A percentile compares a stretch with the other conserved stretches of the same genome.
phyloP scores from a whole-genome alignment of 2,888 invertebrate species.

The Sericinus montela region DNA sequence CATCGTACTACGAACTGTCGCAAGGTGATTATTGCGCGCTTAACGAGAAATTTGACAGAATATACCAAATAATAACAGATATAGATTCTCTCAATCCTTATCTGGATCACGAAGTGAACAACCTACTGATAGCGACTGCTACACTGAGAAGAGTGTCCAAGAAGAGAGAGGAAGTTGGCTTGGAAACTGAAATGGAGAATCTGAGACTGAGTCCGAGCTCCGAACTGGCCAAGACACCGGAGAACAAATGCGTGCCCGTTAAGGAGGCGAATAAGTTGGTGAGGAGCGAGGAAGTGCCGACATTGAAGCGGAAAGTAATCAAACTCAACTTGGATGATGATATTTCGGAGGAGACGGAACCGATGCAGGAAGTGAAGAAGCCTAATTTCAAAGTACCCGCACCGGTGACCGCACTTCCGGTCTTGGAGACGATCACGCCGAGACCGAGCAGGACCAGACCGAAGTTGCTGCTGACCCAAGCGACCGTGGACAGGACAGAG shows the following conservation, averaged over 20 bases:
- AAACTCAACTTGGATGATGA: slow-evolving; percentile 51
- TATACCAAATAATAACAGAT: slow-evolving; percentile 49
- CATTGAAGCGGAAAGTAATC: slow-evolving; percentile 43
- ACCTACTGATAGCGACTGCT: slow-evolving; percentile 48
- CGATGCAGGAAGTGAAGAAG: slow-evolving; percentile 31
- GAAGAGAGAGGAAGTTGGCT: slow-evolving; percentile 23
- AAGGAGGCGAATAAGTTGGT: slow-evolving; percentile 35
- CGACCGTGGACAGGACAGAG: slow-evolving; percentile 20
- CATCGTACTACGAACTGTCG: slow-evolving; percentile 48
- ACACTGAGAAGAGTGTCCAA: slow-evolving; percentile 31
- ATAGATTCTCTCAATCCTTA: slow-evolving; percentile 29
- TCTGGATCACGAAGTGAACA: slow-evolving; percentile 46
- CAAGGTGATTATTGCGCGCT: slow-evolving; percentile 33
- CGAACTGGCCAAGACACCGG: slow-evolving; percentile 40
- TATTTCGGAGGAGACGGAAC: slow-evolving; percentile 29
- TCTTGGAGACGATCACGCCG: slow-evolving; percentile 51
- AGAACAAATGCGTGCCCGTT: slow-evolving; percentile 33
- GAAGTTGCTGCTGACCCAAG: slow-evolving; percentile 32
- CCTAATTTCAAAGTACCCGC: slow-evolving; percentile 55
- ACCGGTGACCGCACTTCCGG: slow-evolving; percentile 41
- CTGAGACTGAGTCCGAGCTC: slow-evolving; percentile 36
- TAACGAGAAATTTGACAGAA: slow-evolving; percentile 44
- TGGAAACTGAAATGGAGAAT: slow-evolving; percentile 43
- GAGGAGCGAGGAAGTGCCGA: slow-evolving; percentile 52
- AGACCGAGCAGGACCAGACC: slow-evolving; percentile 33